Evolutionary conservation across 2,797 vertebrate genomes (phyloP), one percentile per base, ranked within the genome.

Genomic region (Eidolon dupreanum): DNA sequence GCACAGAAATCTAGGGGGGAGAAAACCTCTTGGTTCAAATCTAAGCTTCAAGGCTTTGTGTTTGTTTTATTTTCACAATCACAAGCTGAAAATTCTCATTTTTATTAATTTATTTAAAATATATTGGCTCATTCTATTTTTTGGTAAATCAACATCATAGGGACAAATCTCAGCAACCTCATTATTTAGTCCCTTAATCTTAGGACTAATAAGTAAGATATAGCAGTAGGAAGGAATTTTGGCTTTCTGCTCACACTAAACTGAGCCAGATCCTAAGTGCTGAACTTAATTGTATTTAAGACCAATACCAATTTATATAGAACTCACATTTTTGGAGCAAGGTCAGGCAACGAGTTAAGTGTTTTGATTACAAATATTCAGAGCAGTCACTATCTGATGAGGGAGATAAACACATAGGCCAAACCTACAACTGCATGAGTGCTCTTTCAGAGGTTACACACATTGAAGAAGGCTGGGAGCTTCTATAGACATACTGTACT

Each of bases 51-150:
- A 68, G 55, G 36, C 33, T 85, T 88, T 87, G 16, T 78, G 5
- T 87, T 84, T 63, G 31, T 55, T 91, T 90, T 68, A 38, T 65
- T 91, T 82, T 90, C 36, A 85, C 63, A 70, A 43, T 66, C 55
- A 65, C 55, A 95, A 83, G 73, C 24, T 61, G 19, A 51, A 91
- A 82, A 28, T 71, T 68, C 17, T 87, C 66, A 19, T 68, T 78
- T 74, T 66, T 88, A 81, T 66, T 82, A 38, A 59, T 83, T 86
- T 90, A 46, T 43, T 89, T 81, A 75, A 70, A 81, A 66, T 17
- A 75, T 17, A n/a, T 63, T 49, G 57, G 8, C 49, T 92, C 7
- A 79, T 65, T 79, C 28, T 71, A 41, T 49, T 31, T 94, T 93
- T 94, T 33, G 87, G 31, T 26, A 38, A 79, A 46, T 66, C 49